A percentile compares a stretch with the other conserved stretches of the same genome.
phyloP scores from a whole-genome alignment of 2,888 invertebrate species.

The Cosmia pyralina region DNA sequence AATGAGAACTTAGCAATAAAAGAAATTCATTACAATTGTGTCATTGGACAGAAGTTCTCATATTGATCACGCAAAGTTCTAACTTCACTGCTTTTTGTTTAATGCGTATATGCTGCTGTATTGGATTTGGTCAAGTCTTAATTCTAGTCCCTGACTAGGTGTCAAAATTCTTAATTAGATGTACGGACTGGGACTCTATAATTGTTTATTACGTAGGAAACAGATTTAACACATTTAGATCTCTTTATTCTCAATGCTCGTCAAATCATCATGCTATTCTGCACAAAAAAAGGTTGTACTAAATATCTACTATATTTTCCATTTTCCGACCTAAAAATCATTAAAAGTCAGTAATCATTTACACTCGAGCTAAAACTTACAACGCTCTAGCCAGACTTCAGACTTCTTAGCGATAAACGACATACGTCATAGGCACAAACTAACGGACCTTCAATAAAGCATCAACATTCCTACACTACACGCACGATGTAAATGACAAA shows the following conservation, averaged over 20 bases:
- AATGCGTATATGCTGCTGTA: background rate
- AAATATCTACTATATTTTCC: background rate
- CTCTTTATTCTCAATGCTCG: background rate
- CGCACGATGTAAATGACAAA: slow-evolving; percentile 67
- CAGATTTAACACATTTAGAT: background rate
- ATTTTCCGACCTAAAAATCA: background rate
- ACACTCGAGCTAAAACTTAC: background rate
- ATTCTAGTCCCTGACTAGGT: background rate
- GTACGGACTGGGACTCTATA: background rate
- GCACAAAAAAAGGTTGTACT: too few species aligned
- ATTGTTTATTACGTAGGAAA: background rate
- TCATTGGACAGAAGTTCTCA: slow-evolving; percentile 54
- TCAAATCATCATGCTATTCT: background rate
- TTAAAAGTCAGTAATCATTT: background rate
- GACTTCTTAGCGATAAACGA: background rate
- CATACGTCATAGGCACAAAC: slow-evolving; percentile 10
- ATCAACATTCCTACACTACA: slow-evolving; percentile 51
- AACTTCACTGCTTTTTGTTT: background rate
- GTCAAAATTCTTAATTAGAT: background rate
- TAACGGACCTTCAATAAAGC: slow-evolving; percentile 50
- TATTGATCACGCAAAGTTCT: slow-evolving; percentile 48
- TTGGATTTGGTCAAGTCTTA: background rate
- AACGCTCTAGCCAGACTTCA: background rate
- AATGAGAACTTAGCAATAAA: slow-evolving; percentile 74
- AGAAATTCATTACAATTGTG: slow-evolving; percentile 77